Evolutionary conservation across 2,113 vertebrate species (phyloP).

Genomic region (Actenoides lindsayi): DNA sequence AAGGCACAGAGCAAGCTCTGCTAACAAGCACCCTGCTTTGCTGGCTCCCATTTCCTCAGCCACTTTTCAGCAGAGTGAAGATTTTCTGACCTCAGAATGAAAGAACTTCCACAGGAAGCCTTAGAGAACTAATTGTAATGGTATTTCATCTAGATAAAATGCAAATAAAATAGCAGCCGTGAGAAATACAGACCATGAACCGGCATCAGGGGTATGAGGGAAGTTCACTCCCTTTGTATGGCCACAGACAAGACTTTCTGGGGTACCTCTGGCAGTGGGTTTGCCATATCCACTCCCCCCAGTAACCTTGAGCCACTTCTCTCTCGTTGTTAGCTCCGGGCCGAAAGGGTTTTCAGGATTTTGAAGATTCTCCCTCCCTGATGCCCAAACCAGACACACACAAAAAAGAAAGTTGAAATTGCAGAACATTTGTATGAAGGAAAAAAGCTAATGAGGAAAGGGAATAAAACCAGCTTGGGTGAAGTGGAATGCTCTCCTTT

Average conservation of each 20-base stretch:
- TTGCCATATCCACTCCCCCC: fast-evolving
- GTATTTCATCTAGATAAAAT: neutral
- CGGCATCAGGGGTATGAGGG: neutral
- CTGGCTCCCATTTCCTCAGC: neutral
- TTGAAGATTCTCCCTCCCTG: neutral
- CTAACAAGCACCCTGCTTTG: constrained; percentile 34
- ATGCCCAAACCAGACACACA: neutral
- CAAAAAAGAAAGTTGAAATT: neutral
- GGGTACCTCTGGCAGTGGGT: neutral
- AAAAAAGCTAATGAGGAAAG: neutral
- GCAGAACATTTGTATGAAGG: neutral
- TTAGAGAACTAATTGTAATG: neutral
- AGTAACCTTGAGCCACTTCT: neutral
- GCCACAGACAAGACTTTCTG: neutral
- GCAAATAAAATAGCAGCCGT: neutral
- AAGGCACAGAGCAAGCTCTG: neutral
- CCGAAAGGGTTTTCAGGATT: neutral
- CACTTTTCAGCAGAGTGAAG: neutral
- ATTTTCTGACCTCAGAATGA: neutral
- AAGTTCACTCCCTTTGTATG: neutral
- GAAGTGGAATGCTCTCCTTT: constrained; percentile 33
- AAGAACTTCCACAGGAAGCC: neutral
- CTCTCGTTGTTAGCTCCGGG: neutral
- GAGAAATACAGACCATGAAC: neutral
- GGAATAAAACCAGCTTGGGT: neutral